phyloP scores from a whole-genome alignment of 2,888 invertebrate genomes.

The Conistra vaccinii region DNA sequence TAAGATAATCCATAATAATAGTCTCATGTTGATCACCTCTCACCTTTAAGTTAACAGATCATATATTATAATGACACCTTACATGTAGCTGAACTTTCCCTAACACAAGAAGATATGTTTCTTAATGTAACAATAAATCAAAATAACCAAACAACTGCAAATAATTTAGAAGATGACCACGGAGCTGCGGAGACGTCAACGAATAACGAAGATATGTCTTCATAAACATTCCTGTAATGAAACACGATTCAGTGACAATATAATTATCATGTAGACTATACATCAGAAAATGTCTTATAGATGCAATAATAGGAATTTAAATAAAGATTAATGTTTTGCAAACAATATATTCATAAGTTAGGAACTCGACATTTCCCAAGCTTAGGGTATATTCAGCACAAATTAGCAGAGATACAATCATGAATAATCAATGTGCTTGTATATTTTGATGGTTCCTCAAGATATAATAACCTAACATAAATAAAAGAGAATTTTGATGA shows the following conservation, averaged over 20 bases:
- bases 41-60: conserved; percentile 53
- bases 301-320: conserved; percentile 29
- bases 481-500: not conserved
- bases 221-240: conserved; percentile 46
- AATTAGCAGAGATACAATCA: not conserved
- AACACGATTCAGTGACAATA: conserved; percentile 39
- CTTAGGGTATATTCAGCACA: not conserved
- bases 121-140: conserved; percentile 56
- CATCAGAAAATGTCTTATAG: conserved; percentile 31
- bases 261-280: conserved; percentile 21
- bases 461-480: not conserved
- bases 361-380: not conserved
- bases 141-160: conserved; percentile 45
- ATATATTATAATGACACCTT: conserved; percentile 55
- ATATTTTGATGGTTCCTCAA: not conserved
- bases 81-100: conserved; percentile 52
- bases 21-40: conserved; percentile 45
- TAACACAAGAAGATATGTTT: conserved; percentile 50
- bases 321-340: not conserved
- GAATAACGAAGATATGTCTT: conserved; percentile 50
- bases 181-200: conserved; percentile 23
- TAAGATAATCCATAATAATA: conserved; percentile 26
- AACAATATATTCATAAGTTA: not conserved
- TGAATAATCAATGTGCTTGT: not conserved
- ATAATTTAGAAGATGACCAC: conserved; percentile 51